Evolutionary conservation across 2,113 vertebrate genomes (phyloP).

Genomic region (Sarotherodon lohbergeri): DNA sequence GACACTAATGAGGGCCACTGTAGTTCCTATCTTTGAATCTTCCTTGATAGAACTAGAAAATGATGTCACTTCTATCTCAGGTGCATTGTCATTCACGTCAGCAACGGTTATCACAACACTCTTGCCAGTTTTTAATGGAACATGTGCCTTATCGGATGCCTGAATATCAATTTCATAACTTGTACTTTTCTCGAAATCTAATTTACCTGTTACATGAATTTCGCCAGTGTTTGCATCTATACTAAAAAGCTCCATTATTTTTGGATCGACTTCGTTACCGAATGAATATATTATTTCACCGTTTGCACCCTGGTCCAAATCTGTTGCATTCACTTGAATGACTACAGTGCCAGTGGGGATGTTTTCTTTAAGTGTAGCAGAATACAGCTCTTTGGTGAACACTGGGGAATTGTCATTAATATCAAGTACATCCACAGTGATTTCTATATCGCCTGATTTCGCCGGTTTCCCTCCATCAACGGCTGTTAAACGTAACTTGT

Average conservation of each 20-base stretch:
- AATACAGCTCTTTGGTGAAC: conserved; percentile 43
- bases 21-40: conserved; percentile 39
- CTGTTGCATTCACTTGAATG: conserved; percentile 45
- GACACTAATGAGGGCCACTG: conserved; percentile 43
- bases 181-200: conserved; percentile 42
- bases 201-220: conserved; percentile 20
- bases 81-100: conserved; percentile 72
- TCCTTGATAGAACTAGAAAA: conserved; percentile 76
- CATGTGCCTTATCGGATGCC: conserved; percentile 20
- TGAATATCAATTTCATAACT: conserved; percentile 42
- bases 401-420: conserved; percentile 61
- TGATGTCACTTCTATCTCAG: conserved; percentile 80
- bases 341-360: not conserved
- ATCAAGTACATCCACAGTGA: conserved; percentile 56
- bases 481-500: conserved; percentile 42
- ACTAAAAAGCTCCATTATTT: conserved; percentile 33
- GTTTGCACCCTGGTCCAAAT: conserved; percentile 48
- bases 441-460: conserved; percentile 31
- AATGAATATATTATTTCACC: conserved; percentile 43
- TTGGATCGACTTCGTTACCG: conserved; percentile 25
- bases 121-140: conserved; percentile 13
- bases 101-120: conserved; percentile 33
- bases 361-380: conserved; percentile 38
- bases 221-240: conserved; percentile 42
- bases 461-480: conserved; percentile 63